These are phyloP conservation scores for Sardinella longiceps DNA, from an alignment of 2,797 vertebrate species.

Conservation along the genomic window DNA sequence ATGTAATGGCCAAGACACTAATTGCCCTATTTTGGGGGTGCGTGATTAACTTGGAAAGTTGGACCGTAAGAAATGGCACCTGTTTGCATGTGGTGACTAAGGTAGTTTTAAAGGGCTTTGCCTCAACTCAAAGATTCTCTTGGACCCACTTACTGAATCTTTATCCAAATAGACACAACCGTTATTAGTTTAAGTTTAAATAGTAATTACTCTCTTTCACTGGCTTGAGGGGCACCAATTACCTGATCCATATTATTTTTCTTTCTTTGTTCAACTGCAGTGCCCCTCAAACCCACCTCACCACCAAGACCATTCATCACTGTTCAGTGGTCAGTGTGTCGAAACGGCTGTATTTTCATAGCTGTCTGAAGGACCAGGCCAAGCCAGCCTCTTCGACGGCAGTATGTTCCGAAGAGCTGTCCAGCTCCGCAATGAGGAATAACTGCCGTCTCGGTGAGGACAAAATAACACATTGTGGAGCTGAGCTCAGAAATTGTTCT, in stretches of 20 bases:
- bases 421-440: slow-evolving; percentile 25
- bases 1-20: slow-evolving; percentile 50
- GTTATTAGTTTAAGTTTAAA: slow-evolving; percentile 26
- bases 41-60: slow-evolving; percentile 45
- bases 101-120: slow-evolving; percentile 28
- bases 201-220: slow-evolving; percentile 36
- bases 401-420: slow-evolving; percentile 41
- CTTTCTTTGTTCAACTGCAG: slow-evolving; percentile 24
- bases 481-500: slow-evolving; percentile 20
- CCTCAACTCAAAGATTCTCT: slow-evolving; percentile 30
- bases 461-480: slow-evolving; percentile 37
- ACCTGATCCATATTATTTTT: slow-evolving; percentile 26
- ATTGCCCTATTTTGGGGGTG: slow-evolving; percentile 38
- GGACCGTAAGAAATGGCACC: slow-evolving; percentile 39
- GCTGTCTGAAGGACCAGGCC: slow-evolving; percentile 39
- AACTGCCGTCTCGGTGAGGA: slow-evolving; percentile 17
- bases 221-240: slow-evolving; percentile 32
- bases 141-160: neutral
- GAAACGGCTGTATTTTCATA: slow-evolving; percentile 48
- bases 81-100: slow-evolving; percentile 27
- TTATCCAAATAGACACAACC: slow-evolving; percentile 5
- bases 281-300: slow-evolving; percentile 25
- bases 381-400: slow-evolving; percentile 32
- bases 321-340: slow-evolving; percentile 35
- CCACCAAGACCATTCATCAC: slow-evolving; percentile 36